These are phyloP conservation scores for Nudaria mundana DNA, from an alignment of 2,888 invertebrate species.

Conservation along the genomic window DNA sequence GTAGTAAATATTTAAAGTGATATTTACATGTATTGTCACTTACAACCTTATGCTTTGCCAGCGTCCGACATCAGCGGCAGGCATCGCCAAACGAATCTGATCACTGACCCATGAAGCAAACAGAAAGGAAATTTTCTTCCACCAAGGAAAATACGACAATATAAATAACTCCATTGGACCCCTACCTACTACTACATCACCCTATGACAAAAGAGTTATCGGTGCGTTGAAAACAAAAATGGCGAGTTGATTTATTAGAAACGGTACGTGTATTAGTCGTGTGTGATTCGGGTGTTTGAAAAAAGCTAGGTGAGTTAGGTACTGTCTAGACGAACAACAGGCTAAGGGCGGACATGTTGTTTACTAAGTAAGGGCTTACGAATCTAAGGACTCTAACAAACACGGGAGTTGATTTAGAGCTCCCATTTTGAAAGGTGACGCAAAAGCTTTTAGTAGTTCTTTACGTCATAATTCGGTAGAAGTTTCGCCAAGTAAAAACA, in stretches of 20 bases:
- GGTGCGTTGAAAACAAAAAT: slow-evolving; percentile 82
- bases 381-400: slow-evolving; percentile 49
- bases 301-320: slow-evolving; percentile 41
- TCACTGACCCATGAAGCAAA: slow-evolving; percentile 80
- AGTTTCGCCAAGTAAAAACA: slow-evolving; percentile 31
- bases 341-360: slow-evolving; percentile 46
- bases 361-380: slow-evolving; percentile 42
- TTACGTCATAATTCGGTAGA: slow-evolving; percentile 48
- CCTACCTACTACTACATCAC: slow-evolving; percentile 75
- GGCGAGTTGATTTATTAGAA: slow-evolving; percentile 74
- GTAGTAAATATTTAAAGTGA: neutral
- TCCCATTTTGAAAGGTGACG: slow-evolving; percentile 28
- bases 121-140: slow-evolving; percentile 80
- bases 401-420: slow-evolving; percentile 52
- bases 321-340: slow-evolving; percentile 48
- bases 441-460: slow-evolving; percentile 52
- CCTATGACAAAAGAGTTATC: slow-evolving; percentile 82
- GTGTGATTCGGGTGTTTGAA: slow-evolving; percentile 49
- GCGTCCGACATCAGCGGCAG: slow-evolving; percentile 38
- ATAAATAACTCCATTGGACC: slow-evolving; percentile 80
- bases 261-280: slow-evolving; percentile 57
- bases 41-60: slow-evolving; percentile 30
- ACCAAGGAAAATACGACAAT: slow-evolving; percentile 77
- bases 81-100: slow-evolving; percentile 67
- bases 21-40: slow-evolving; percentile 21